Evolutionary conservation across 2,797 vertebrate species (phyloP).

Genomic region (Liasis olivaceus): DNA sequence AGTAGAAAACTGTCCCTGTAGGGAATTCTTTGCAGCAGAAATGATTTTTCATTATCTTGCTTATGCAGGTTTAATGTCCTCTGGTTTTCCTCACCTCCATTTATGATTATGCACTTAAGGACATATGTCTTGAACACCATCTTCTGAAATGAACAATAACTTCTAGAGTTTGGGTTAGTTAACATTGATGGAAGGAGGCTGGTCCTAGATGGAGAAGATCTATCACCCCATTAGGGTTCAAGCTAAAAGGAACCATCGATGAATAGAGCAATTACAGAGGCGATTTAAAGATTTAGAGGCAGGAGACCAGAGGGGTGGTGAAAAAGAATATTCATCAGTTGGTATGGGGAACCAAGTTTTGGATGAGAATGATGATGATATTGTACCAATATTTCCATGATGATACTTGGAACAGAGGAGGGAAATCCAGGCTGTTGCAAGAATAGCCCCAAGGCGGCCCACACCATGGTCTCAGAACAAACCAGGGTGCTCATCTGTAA

Average conservation of each 20-base stretch:
- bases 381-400: too few relatives aligned
- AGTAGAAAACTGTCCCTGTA: conserved; percentile 1
- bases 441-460: too few relatives aligned
- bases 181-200: neutral
- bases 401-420: too few relatives aligned
- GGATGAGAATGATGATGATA: too few relatives aligned
- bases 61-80: conserved; percentile 33
- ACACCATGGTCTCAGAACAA: too few relatives aligned
- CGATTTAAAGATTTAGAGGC: neutral
- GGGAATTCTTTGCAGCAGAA: conserved; percentile 16
- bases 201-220: neutral
- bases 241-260: neutral
- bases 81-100: neutral
- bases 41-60: conserved; percentile 37
- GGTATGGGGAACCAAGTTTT: too few relatives aligned
- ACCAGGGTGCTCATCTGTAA: too few relatives aligned
- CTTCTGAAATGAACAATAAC: conserved; percentile 7
- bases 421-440: too few relatives aligned
- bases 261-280: neutral
- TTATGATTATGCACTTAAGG: conserved; percentile 6
- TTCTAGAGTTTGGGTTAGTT: conserved; percentile 27
- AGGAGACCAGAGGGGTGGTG: neutral
- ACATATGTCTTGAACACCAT: neutral
- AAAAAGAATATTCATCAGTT: too few relatives aligned
- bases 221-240: neutral